A percentile compares a stretch with the other conserved stretches of the same genome.
These are phyloP conservation scores for Meloe dianella DNA, from an alignment of 2,888 invertebrate genomes.

Conservation along the genomic window DNA sequence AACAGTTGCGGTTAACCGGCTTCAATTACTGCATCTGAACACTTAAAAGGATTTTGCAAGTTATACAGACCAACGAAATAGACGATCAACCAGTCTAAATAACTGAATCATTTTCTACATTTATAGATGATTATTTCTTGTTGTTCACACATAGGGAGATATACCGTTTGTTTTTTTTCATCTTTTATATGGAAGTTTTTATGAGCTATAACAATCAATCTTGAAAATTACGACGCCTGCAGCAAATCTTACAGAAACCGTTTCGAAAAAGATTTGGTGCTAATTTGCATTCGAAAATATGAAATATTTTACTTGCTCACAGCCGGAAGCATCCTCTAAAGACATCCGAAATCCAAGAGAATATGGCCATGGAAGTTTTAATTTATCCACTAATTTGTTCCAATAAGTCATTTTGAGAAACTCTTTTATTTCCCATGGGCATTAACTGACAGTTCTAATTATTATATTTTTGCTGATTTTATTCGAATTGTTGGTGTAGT, in stretches of 20 bases:
- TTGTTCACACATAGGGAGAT: too few species aligned
- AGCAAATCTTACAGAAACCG: background rate
- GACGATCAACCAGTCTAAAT: background rate
- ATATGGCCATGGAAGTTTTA: slow-evolving; percentile 36
- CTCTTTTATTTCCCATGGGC: background rate
- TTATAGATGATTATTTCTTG: background rate
- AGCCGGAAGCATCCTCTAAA: slow-evolving; percentile 34
- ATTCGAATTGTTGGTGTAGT: background rate
- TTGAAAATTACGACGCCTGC: background rate
- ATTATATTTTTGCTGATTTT: background rate
- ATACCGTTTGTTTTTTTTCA: background rate
- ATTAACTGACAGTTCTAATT: background rate
- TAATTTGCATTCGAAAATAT: slow-evolving; percentile 35
- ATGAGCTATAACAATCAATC: background rate
- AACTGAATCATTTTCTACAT: background rate
- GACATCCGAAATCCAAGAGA: slow-evolving; percentile 30
- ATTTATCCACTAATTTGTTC: slow-evolving; percentile 38
- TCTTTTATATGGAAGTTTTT: background rate
- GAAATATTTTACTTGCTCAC: slow-evolving; percentile 35
- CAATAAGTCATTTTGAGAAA: slow-evolving; percentile 35
- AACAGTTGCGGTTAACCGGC: slow-evolving; percentile 12
- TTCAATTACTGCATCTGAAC: background rate
- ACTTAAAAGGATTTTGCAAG: background rate
- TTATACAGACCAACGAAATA: background rate
- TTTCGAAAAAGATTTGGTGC: slow-evolving; percentile 12